These are phyloP conservation scores for Caenorhabditis sp. DNA, from an alignment of 2,888 invertebrate species.

Conservation along the genomic window DNA sequence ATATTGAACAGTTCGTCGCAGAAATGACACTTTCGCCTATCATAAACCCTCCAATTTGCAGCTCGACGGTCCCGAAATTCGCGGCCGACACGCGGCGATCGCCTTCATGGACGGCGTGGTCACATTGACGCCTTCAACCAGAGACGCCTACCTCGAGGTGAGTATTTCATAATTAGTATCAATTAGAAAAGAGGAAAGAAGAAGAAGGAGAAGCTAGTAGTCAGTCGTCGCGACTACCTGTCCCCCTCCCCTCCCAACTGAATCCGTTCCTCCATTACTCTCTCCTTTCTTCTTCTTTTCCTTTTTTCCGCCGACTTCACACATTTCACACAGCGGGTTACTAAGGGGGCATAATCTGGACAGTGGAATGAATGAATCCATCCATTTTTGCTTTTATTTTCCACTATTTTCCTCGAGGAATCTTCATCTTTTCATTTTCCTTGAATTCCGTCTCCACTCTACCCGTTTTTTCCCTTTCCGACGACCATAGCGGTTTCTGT, in stretches of 20 bases:
- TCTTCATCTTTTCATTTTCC: neutral
- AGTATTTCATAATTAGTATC: constrained; percentile 11
- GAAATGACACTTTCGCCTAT: no score
- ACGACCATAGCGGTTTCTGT: constrained; percentile 39
- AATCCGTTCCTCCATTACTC: constrained; percentile 33
- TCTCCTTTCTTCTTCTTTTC: no score
- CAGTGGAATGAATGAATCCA: neutral
- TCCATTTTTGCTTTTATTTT: neutral
- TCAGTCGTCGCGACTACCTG: neutral
- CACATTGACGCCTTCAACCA: constrained; percentile 93
- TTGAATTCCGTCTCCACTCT: neutral
- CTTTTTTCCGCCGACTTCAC: constrained; percentile 2
- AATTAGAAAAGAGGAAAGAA: neutral
- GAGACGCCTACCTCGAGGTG: constrained; percentile 92
- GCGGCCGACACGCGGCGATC: constrained; percentile 95
- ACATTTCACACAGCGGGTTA: neutral
- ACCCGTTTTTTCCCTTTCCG: neutral
- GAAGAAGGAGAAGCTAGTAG: no score
- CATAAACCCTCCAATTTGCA: no score
- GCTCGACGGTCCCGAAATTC: constrained; percentile 92
- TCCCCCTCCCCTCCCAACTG: no score
- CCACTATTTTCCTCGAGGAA: neutral
- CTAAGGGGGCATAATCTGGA: neutral
- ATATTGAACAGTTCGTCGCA: no score
- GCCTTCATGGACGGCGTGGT: constrained; percentile 94